A percentile compares a stretch with the other conserved stretches of the same genome.
Evolutionary conservation across 2,797 vertebrate genomes (phyloP).

Genomic region (Kryptolebias ocellatus): DNA sequence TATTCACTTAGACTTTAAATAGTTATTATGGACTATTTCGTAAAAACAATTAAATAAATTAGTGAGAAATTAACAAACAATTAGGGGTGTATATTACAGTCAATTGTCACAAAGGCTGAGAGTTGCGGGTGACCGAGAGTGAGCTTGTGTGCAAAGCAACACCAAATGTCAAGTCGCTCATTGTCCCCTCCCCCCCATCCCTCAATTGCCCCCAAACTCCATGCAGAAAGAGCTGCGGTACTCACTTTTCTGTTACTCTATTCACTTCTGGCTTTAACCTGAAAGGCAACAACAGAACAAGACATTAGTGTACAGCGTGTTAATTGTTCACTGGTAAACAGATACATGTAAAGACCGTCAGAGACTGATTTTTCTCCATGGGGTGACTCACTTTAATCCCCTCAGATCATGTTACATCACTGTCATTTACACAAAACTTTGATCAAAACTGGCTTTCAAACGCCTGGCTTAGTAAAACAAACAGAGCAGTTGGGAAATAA

Average conservation of each 20-base stretch:
- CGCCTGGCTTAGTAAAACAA: constrained; percentile 21
- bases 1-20: constrained; percentile 11
- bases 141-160: constrained; percentile 45
- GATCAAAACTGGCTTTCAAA: constrained; percentile 45
- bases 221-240: constrained; percentile 69
- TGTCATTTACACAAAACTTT: constrained; percentile 48
- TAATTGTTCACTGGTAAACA: constrained; percentile 56
- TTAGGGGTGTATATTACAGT: constrained; percentile 14
- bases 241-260: constrained; percentile 97
- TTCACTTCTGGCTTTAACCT: constrained; percentile 94
- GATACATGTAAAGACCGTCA: constrained; percentile 53
- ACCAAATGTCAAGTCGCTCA: constrained; percentile 58
- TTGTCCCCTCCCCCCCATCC: constrained; percentile 34
- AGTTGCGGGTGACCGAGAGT: constrained; percentile 33
- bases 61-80: constrained; percentile 1
- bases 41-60: neutral
- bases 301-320: constrained; percentile 57
- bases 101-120: constrained; percentile 13
- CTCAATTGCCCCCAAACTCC: constrained; percentile 29
- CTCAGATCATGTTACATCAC: constrained; percentile 41
- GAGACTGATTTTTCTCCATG: constrained; percentile 29
- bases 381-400: constrained; percentile 41
- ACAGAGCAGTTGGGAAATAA: constrained; percentile 40
- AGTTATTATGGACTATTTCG: constrained; percentile 7
- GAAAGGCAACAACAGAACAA: constrained; percentile 70